A percentile compares a stretch with the other conserved stretches of the same genome.
Conservation (phyloP, 1,140 invertebrate species). For the Oryctes rhinoceros region DNA sequence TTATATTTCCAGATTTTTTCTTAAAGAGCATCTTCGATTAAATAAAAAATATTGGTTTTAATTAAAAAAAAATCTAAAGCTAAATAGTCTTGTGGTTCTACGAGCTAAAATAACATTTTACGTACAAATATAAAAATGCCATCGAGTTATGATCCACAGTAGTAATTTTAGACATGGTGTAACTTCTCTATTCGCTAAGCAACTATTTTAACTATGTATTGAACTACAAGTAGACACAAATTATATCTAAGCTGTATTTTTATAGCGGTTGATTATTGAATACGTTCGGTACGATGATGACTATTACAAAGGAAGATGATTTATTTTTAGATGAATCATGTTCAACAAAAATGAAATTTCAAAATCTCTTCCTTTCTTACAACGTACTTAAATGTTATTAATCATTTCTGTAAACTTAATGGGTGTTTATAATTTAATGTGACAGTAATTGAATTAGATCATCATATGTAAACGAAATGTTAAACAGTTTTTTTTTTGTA, state of each 20-base stretch:
- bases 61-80: too few species aligned
- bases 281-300: background rate
- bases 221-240: too few species aligned
- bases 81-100: background rate
- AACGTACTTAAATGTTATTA: background rate
- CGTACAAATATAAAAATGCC: background rate
- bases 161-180: conserved; percentile 15
- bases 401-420: background rate
- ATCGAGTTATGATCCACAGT: background rate
- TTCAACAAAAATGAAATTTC: background rate
- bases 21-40: too few species aligned
- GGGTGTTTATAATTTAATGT: background rate
- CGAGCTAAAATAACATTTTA: background rate
- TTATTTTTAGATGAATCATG: too few species aligned
- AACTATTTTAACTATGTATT: background rate
- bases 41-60: too few species aligned
- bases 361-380: background rate
- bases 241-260: background rate
- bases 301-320: too few species aligned
- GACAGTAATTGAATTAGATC: background rate
- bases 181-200: conserved; percentile 3
- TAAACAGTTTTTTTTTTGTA: background rate
- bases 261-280: background rate
- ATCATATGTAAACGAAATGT: background rate
- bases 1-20: background rate